Conservation (phyloP, 2,888 invertebrate genomes). For the Standfussiana lucernea region DNA sequence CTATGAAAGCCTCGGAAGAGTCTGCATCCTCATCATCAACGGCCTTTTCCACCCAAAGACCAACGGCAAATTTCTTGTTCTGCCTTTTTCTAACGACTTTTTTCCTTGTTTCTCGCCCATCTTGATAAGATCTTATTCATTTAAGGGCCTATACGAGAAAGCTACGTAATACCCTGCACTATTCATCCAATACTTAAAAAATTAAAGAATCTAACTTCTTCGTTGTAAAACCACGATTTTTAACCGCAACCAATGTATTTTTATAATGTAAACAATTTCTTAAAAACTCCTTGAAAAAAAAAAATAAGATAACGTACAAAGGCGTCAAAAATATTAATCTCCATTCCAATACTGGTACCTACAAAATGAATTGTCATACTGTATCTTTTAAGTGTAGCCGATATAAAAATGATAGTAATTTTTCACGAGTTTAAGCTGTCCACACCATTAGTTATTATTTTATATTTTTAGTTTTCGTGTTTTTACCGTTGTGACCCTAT, state of each 20-base stretch:
- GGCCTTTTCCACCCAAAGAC: background rate
- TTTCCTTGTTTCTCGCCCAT: background rate
- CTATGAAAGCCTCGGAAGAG: background rate
- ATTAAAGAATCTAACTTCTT: background rate
- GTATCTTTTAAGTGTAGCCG: conserved; percentile 63
- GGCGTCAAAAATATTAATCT: conserved; percentile 67
- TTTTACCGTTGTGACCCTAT: conserved; percentile 69
- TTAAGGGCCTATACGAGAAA: background rate
- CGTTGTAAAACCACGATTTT: background rate
- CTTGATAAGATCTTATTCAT: background rate
- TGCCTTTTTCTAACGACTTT: background rate
- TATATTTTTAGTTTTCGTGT: conserved; percentile 60
- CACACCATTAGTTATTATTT: conserved; percentile 67
- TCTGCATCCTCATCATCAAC: background rate
- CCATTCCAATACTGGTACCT: conserved; percentile 41
- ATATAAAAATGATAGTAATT: conserved; percentile 64
- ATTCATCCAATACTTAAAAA: background rate
- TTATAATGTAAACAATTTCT: conserved; percentile 44
- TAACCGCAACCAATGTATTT: conserved; percentile 19
- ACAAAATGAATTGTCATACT: conserved; percentile 66
- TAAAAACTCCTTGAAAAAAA: conserved; percentile 33
- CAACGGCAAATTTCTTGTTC: background rate
- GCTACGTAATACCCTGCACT: background rate
- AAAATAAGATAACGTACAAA: conserved; percentile 34
- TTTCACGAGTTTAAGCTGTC: conserved; percentile 67